These are phyloP conservation scores for Misgurnus mizolepis DNA, from an alignment of 2,113 vertebrate species.

Conservation along the genomic window DNA sequence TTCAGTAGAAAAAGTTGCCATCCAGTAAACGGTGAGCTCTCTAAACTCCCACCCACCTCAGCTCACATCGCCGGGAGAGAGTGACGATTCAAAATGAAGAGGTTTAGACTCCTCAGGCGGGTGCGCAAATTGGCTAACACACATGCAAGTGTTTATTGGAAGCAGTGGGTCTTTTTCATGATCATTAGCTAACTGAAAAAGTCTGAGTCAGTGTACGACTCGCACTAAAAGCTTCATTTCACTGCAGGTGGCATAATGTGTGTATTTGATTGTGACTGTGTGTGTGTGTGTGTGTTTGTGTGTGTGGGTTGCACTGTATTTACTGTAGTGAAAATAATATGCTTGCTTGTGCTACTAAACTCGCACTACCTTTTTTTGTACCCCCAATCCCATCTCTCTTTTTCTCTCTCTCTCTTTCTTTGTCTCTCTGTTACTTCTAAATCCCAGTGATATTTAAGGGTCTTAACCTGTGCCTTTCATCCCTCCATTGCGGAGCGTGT, in stretches of 20 bases:
- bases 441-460: slow-evolving; percentile 75
- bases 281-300: neutral
- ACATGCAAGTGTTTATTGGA: slow-evolving; percentile 24
- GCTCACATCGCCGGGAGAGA: neutral
- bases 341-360: slow-evolving; percentile 2
- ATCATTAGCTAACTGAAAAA: slow-evolving; percentile 27
- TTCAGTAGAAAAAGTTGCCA: neutral
- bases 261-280: slow-evolving; percentile 10
- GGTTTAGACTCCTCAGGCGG: neutral
- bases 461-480: slow-evolving; percentile 79
- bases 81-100: neutral
- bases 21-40: neutral
- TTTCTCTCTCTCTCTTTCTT: slow-evolving; percentile 34
- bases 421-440: slow-evolving; percentile 70
- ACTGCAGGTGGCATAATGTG: slow-evolving; percentile 7
- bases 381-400: neutral
- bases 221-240: slow-evolving; percentile 22
- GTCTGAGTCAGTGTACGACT: slow-evolving; percentile 3
- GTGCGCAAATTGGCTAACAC: slow-evolving; percentile 16
- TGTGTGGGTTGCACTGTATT: neutral
- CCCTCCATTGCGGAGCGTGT: slow-evolving; percentile 66
- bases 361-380: neutral
- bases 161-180: slow-evolving; percentile 32
- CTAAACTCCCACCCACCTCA: neutral
- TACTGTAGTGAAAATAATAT: slow-evolving; percentile 5